Conservation (phyloP, 2,797 vertebrate species). For the Ceryle rudis region DNA sequence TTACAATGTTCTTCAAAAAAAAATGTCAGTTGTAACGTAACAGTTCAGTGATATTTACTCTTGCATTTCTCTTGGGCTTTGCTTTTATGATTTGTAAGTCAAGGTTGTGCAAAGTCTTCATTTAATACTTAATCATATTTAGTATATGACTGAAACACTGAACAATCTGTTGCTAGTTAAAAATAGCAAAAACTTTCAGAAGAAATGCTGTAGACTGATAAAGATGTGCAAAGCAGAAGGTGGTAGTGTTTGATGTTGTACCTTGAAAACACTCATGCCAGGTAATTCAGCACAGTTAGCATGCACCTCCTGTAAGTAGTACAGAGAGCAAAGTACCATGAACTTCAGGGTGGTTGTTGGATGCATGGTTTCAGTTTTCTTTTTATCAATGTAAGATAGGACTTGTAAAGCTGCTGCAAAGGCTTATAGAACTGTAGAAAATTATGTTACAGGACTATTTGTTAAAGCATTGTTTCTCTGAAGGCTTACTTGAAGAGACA, state of each 20-base stretch:
- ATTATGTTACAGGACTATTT: accelerated
- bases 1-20: neutral
- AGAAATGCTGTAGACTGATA: neutral
- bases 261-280: neutral
- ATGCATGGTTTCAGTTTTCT: neutral
- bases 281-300: neutral
- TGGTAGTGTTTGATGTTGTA: neutral
- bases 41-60: neutral
- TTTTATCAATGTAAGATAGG: neutral
- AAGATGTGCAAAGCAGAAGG: neutral
- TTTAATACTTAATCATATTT: neutral
- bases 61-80: neutral
- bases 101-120: neutral
- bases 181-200: neutral
- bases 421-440: neutral
- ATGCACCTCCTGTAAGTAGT: neutral
- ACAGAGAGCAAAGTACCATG: neutral
- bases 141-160: neutral
- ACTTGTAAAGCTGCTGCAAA: neutral
- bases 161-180: neutral
- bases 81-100: neutral
- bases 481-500: neutral
- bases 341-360: neutral
- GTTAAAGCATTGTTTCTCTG: neutral
- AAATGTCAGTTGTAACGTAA: accelerated